Base-by-base conservation (phyloP, 1,140 invertebrate species). In the Drosophila tropicalis region DNA sequence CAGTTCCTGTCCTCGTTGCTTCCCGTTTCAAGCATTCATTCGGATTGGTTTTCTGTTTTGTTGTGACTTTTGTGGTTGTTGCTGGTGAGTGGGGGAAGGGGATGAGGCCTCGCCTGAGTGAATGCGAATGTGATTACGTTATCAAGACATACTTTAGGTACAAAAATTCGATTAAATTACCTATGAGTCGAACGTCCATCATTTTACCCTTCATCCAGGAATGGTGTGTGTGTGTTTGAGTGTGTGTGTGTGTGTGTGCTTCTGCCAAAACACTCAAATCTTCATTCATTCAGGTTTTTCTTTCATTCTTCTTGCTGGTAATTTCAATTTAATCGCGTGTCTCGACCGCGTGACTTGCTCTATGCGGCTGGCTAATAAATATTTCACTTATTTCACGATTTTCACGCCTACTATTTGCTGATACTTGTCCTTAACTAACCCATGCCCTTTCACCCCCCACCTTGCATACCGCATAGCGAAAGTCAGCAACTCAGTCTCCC, bases 351-450 rank as follows among this genome's bases (percentile, higher is more conserved):
- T 89, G 84, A 89, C 84, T 87, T 54, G 64, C 61, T 65, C 44
- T 51, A 81, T 67, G 82, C 69, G 69, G 69, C 70, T 47, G 70
- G 80, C 84, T 89, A 89, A 89, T 89, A 89, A 89, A 89, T 89
- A 89, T 89, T 89, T 89, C 80, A 89, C 77, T 89, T 89, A 89
- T 68, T 84, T 70, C 77, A 89, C 84, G 68, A 79, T 83, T 86
- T 87, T 87, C 76, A 86, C 83, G 83, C 83, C 83, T 86, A 86
- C 83, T 66, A 71, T 78, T 78, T 63, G 63, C 63, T 64, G 57
- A 72, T 61, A 72, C 54, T 56, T 56, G 54, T 56, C 22, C 25
- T 25, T 56, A 56, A 32, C 54, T 56, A 15, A 32, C 72, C 55
- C 56, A 25, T 44, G 32, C 58, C 60, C 19, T 34, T 47, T 36